These are phyloP conservation scores for Aleiodes testaceus DNA, from an alignment of 2,888 invertebrate genomes.

Conservation along the genomic window DNA sequence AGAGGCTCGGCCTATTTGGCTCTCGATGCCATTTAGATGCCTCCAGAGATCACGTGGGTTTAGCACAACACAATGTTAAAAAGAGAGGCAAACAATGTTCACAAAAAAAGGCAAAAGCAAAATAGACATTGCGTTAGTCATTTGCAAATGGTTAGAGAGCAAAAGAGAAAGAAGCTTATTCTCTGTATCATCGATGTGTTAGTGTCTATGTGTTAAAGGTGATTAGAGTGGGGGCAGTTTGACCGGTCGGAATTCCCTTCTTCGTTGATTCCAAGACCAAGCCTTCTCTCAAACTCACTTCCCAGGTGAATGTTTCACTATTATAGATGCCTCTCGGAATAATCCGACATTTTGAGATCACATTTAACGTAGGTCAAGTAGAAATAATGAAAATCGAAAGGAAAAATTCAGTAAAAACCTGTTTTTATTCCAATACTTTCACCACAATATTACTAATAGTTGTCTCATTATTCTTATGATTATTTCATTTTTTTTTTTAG, in stretches of 20 bases:
- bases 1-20: slow-evolving; percentile 22
- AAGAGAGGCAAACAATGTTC: not conserved
- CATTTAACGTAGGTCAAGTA: not conserved
- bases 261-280: slow-evolving; percentile 45
- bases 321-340: slow-evolving; percentile 36
- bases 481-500: slow-evolving; percentile 6
- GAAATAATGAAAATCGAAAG: not conserved
- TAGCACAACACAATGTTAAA: slow-evolving; percentile 19
- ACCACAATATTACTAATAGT: slow-evolving; percentile 13
- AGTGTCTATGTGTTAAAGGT: slow-evolving; percentile 45
- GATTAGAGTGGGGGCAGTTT: slow-evolving; percentile 53
- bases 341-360: slow-evolving; percentile 9
- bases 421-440: slow-evolving; percentile 14
- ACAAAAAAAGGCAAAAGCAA: slow-evolving; percentile 7
- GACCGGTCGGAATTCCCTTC: slow-evolving; percentile 59
- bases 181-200: slow-evolving; percentile 8
- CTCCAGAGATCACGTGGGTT: not conserved
- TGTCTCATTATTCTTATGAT: slow-evolving; percentile 12
- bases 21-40: slow-evolving; percentile 4
- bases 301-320: slow-evolving; percentile 38
- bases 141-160: slow-evolving; percentile 33
- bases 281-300: slow-evolving; percentile 39
- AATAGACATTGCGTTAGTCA: slow-evolving; percentile 19
- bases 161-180: slow-evolving; percentile 35
- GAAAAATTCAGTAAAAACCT: slow-evolving; percentile 9